Conservation (phyloP, 2,797 vertebrate species). For the Antrozous pallidus region DNA sequence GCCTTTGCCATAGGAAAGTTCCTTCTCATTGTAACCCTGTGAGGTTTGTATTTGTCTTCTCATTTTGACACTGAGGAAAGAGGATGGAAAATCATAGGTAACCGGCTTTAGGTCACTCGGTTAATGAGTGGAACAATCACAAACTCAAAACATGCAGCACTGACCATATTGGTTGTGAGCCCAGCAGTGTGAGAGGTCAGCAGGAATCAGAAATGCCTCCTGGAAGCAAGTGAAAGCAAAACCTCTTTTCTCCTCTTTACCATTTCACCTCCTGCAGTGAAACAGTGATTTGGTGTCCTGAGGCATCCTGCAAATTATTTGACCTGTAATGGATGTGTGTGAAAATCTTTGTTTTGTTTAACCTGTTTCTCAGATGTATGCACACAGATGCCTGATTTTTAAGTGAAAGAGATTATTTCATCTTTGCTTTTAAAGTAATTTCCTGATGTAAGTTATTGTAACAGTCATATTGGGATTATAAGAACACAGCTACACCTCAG, state of each 20-base stretch:
- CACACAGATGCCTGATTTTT: background rate
- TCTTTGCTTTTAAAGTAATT: constrained; percentile 29
- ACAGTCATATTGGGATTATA: background rate
- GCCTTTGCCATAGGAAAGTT: background rate
- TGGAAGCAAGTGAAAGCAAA: background rate
- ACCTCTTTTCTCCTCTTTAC: background rate
- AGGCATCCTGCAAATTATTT: background rate
- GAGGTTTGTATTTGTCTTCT: background rate
- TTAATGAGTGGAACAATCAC: background rate
- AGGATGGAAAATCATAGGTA: background rate
- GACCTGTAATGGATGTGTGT: background rate
- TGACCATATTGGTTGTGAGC: background rate
- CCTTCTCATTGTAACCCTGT: background rate
- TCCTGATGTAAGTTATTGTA: background rate
- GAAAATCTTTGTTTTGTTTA: background rate
- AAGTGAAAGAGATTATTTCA: background rate
- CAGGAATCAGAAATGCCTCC: background rate
- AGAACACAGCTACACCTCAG: background rate
- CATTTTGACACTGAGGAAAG: background rate
- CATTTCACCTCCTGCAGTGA: background rate
- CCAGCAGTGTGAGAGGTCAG: background rate
- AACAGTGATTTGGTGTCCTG: background rate
- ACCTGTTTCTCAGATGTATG: background rate
- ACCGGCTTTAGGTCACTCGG: background rate
- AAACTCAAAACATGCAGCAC: background rate